These are phyloP conservation scores for Bergia sp. DNA, from an alignment of 92 coral and sea anemone genomes.

Conservation along the genomic window DNA sequence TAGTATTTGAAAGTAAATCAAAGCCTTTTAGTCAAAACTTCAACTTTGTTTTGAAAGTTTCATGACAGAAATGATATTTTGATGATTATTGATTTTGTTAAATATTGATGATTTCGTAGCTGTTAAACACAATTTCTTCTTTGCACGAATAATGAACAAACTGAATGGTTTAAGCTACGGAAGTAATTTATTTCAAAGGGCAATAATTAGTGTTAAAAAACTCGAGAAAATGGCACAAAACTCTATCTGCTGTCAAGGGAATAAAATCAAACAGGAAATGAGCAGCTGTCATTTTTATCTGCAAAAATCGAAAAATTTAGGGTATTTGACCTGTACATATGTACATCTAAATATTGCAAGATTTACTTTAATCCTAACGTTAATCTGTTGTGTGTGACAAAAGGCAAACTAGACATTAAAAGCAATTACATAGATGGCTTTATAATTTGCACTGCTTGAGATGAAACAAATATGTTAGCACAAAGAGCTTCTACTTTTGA, in stretches of 20 bases:
- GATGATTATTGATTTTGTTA: conserved; percentile 27
- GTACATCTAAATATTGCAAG: conserved; percentile 63
- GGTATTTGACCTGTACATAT: conserved; percentile 40
- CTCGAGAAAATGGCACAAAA: conserved; percentile 67
- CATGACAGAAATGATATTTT: conserved; percentile 40
- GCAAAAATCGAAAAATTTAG: conserved; percentile 83
- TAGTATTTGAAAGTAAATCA: conserved; percentile 38
- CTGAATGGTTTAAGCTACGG: conserved; percentile 39
- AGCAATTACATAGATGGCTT: conserved; percentile 88
- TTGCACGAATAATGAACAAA: conserved; percentile 43
- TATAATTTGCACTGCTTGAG: conserved; percentile 83
- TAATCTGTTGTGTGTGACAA: conserved; percentile 82
- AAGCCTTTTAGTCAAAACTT: conserved; percentile 48
- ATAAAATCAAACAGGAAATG: conserved; percentile 83
- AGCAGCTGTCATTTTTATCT: conserved; percentile 85
- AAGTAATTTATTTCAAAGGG: conserved; percentile 52
- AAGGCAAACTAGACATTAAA: conserved; percentile 60
- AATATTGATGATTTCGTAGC: conserved; percentile 39
- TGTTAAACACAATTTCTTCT: conserved; percentile 35
- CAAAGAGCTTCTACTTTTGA: conserved; percentile 49
- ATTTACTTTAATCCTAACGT: conserved; percentile 80
- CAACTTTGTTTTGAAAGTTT: conserved; percentile 41
- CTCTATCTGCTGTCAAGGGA: conserved; percentile 56
- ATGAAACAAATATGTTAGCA: conserved; percentile 81
- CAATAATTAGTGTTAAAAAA: conserved; percentile 56